Conservation (phyloP, 1,140 invertebrate species). For the Drosophila yakuba region DNA sequence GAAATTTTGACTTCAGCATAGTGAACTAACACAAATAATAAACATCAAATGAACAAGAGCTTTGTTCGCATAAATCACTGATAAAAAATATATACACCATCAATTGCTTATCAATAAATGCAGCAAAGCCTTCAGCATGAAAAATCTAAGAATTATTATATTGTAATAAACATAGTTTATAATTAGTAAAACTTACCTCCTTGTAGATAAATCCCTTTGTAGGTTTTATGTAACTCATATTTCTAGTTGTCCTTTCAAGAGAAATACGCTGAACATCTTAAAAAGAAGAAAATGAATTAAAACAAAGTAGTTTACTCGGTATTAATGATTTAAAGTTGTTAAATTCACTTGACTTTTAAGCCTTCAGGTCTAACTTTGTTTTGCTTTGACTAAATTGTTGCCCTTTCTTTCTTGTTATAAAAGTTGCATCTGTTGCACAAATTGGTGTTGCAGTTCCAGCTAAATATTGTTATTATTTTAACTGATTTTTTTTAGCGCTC, state of each 20-base stretch:
- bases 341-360: no score
- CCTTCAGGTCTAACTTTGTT: no score
- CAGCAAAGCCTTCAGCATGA: background rate
- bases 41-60: background rate
- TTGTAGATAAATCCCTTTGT: background rate
- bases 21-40: background rate
- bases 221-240: no score
- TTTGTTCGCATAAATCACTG: background rate
- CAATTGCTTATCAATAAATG: background rate
- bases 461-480: constrained; percentile 42
- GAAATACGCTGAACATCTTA: no score
- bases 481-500: constrained; percentile 1
- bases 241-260: no score
- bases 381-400: no score
- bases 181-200: background rate
- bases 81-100: background rate
- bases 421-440: constrained; percentile 60
- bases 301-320: no score
- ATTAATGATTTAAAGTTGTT: no score
- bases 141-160: background rate
- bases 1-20: background rate
- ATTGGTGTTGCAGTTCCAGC: constrained; percentile 46
- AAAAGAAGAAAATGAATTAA: no score
- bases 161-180: background rate
- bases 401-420: background rate